These are phyloP conservation scores for Drosophila novamexicana DNA, from an alignment of 1,140 invertebrate genomes.

Conservation along the genomic window DNA sequence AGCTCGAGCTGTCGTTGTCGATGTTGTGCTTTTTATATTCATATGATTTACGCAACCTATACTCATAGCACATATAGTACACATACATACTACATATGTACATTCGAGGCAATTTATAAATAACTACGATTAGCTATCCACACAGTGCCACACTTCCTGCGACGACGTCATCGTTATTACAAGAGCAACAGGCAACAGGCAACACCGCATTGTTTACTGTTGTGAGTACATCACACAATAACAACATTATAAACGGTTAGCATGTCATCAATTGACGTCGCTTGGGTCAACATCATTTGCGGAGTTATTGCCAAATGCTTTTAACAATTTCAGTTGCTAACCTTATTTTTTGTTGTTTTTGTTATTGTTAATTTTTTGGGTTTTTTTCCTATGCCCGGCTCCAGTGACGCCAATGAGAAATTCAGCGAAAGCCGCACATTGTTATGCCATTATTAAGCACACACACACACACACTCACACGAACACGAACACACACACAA, in stretches of 20 bases:
- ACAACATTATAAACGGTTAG: slow-evolving; percentile 25
- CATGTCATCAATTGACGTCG: slow-evolving; percentile 37
- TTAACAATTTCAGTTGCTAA: slow-evolving; percentile 1
- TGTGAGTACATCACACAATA: background rate
- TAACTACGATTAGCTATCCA: slow-evolving; percentile 24
- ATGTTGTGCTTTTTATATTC: slow-evolving; percentile 7
- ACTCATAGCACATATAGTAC: background rate
- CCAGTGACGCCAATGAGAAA: slow-evolving; percentile 45
- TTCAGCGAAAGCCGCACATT: slow-evolving; percentile 41
- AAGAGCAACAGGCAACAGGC: slow-evolving; percentile 8
- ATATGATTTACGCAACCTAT: slow-evolving; percentile 6
- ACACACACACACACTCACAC: slow-evolving; percentile 2
- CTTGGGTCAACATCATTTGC: slow-evolving; percentile 23
- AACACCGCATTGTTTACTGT: background rate
- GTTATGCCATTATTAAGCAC: slow-evolving; percentile 28
- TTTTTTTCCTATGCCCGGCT: slow-evolving; percentile 21
- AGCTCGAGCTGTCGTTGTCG: background rate
- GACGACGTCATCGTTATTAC: slow-evolving; percentile 28
- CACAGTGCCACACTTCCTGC: background rate
- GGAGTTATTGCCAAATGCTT: slow-evolving; percentile 18
- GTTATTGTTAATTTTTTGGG: slow-evolving; percentile 1
- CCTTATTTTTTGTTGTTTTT: background rate
- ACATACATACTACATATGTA: too few relatives aligned
- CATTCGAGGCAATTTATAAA: slow-evolving; percentile 9
- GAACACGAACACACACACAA: slow-evolving; percentile 10